Percentiles rank a stretch among this genome's conserved stretches.
Evolutionary conservation across 1,140 invertebrate genomes (phyloP).

Genomic region (Trachymyrmex septentrionalis): DNA sequence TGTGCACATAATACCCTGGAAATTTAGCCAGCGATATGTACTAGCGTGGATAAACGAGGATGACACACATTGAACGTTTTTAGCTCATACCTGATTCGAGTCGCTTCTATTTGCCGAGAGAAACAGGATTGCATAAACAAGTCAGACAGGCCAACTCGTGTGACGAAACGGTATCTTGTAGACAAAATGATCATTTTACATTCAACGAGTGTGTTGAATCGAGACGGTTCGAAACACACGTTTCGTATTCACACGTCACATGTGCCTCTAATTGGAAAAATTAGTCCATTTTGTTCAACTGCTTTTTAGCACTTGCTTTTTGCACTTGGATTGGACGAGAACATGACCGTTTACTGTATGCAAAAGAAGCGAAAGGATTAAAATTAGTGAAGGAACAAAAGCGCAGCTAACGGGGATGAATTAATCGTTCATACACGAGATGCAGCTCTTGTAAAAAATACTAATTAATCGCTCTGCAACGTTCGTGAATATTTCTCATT

Average conservation of each 20-base stretch:
- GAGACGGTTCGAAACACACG: background rate
- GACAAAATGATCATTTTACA: conserved; percentile 36
- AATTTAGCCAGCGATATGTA: conserved; percentile 27
- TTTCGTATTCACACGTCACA: background rate
- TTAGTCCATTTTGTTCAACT: background rate
- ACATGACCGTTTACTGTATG: background rate
- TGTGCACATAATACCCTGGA: background rate
- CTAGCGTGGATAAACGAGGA: background rate
- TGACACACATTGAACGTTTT: conserved; percentile 10
- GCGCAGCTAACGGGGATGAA: background rate
- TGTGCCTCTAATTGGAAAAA: background rate
- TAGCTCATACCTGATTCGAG: conserved; percentile 17
- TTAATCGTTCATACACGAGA: background rate
- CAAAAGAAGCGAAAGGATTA: background rate
- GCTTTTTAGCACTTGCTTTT: background rate
- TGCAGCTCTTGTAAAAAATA: background rate
- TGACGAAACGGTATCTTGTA: background rate
- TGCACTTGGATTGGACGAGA: background rate
- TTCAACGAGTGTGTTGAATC: background rate
- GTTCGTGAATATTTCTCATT: background rate
- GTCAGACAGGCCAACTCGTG: background rate
- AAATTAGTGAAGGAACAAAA: background rate
- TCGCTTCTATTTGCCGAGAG: background rate
- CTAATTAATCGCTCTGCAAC: background rate
- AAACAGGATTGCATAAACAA: conserved; percentile 8